phyloP scores from a whole-genome alignment of 2,113 vertebrate species.

The Dromas ardeola region DNA sequence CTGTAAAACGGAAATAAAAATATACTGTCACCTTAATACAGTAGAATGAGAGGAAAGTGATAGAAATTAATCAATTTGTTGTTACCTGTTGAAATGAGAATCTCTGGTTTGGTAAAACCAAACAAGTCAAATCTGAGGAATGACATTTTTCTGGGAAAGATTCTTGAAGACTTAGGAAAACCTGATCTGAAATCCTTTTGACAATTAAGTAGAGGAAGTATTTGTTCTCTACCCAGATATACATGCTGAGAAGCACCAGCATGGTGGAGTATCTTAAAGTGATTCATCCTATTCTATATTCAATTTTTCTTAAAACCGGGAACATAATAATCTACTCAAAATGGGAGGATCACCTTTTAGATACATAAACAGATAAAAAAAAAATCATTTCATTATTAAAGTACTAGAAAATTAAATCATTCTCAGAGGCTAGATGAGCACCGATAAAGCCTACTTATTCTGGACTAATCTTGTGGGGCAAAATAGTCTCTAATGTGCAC shows the following conservation, averaged over 20 bases:
- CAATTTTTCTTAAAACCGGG: background rate
- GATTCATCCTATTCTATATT: background rate
- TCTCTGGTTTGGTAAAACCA: background rate
- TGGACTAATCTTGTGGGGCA: constrained; percentile 1
- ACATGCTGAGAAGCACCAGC: background rate
- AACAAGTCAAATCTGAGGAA: background rate
- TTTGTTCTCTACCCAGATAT: background rate
- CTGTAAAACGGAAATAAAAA: background rate
- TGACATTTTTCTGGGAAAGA: background rate
- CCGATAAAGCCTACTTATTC: constrained; percentile 31
- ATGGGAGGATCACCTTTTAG: constrained; percentile 48
- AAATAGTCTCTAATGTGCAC: constrained; percentile 42
- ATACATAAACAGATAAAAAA: constrained; percentile 40
- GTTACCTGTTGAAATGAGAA: background rate
- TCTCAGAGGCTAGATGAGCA: constrained; percentile 44
- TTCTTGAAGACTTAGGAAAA: background rate
- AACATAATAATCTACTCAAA: background rate
- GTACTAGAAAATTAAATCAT: constrained; percentile 43
- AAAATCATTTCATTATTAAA: constrained; percentile 51
- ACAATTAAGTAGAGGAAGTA: background rate
- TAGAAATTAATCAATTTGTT: background rate
- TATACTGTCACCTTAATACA: background rate
- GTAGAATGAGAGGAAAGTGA: background rate
- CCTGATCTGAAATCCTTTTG: background rate
- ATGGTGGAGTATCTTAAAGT: background rate